Percentiles rank a stretch among this genome's conserved stretches.
These are phyloP conservation scores for Melanostoma scalare DNA, from an alignment of 2,888 invertebrate species.

Conservation along the genomic window DNA sequence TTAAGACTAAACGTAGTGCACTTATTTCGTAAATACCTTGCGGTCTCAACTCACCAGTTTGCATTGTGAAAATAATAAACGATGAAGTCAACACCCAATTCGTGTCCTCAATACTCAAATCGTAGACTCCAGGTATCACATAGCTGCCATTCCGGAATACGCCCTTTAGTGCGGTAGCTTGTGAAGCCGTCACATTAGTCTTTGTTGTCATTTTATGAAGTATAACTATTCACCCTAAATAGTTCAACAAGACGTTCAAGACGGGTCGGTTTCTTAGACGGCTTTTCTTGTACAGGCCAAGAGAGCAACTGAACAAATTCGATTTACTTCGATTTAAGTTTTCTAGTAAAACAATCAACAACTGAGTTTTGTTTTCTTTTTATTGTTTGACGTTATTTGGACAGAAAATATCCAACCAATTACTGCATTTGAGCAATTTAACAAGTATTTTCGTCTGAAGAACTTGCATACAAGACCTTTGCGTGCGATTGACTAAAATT, in stretches of 20 bases:
- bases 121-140: conserved; percentile 84
- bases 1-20: not conserved
- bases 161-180: conserved; percentile 79
- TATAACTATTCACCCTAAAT: not conserved
- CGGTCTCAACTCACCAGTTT: conserved; percentile 86
- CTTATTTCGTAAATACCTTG: not conserved
- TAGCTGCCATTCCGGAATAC: conserved; percentile 80
- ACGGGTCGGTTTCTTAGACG: not conserved
- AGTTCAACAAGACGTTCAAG: not conserved
- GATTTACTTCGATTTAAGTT: conserved; percentile 26
- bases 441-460: conserved; percentile 50
- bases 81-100: conserved; percentile 95
- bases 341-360: conserved; percentile 35
- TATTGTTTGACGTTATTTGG: conserved; percentile 39
- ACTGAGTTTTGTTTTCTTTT: conserved; percentile 25
- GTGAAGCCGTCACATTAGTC: conserved; percentile 78
- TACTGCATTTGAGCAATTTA: conserved; percentile 51
- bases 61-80: conserved; percentile 96
- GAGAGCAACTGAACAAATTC: conserved; percentile 48
- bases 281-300: conserved; percentile 35
- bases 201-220: conserved; percentile 76
- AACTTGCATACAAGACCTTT: conserved; percentile 30
- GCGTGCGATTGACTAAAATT: conserved; percentile 62
- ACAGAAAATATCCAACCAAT: conserved; percentile 54
- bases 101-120: conserved; percentile 90